These are phyloP conservation scores for Sparidentex hasta DNA, from an alignment of 2,797 vertebrate species.

Conservation along the genomic window DNA sequence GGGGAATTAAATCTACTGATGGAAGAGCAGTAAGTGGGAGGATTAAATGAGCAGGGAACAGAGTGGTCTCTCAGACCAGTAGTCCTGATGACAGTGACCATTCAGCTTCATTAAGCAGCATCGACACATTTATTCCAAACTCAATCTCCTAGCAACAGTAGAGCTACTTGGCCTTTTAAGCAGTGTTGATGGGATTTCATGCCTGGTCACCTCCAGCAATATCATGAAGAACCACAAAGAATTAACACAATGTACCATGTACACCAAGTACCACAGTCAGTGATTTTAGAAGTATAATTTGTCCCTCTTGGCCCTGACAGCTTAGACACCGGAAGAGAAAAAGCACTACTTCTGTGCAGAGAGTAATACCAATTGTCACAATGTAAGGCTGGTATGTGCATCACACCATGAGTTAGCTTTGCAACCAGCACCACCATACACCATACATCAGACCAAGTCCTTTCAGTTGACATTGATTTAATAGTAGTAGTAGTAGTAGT, in stretches of 20 bases:
- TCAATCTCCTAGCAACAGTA: constrained; percentile 73
- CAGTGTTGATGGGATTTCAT: constrained; percentile 68
- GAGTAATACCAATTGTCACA: not conserved
- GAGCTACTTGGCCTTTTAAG: constrained; percentile 68
- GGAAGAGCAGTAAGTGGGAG: constrained; percentile 41
- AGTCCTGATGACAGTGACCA: constrained; percentile 58
- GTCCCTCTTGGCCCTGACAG: constrained; percentile 56
- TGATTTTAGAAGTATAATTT: constrained; percentile 60
- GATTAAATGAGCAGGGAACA: constrained; percentile 68
- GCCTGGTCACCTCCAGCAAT: constrained; percentile 58
- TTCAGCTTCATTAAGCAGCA: constrained; percentile 81
- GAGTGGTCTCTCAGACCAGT: constrained; percentile 52
- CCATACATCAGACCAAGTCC: not conserved
- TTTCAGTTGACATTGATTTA: not conserved
- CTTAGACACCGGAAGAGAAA: constrained; percentile 47
- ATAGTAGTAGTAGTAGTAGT: not conserved
- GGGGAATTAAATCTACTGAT: constrained; percentile 22
- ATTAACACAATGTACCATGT: constrained; percentile 13
- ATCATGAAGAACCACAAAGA: constrained; percentile 42
- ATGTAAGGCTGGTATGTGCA: not conserved
- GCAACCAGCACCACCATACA: not conserved
- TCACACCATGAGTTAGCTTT: not conserved
- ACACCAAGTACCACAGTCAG: constrained; percentile 49
- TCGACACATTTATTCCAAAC: constrained; percentile 72
- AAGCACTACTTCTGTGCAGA: constrained; percentile 11